Percentiles rank a stretch among this genome's conserved stretches.
These are phyloP conservation scores for Piezodorus guildinii DNA, from an alignment of 1,140 invertebrate genomes.

Conservation along the genomic window DNA sequence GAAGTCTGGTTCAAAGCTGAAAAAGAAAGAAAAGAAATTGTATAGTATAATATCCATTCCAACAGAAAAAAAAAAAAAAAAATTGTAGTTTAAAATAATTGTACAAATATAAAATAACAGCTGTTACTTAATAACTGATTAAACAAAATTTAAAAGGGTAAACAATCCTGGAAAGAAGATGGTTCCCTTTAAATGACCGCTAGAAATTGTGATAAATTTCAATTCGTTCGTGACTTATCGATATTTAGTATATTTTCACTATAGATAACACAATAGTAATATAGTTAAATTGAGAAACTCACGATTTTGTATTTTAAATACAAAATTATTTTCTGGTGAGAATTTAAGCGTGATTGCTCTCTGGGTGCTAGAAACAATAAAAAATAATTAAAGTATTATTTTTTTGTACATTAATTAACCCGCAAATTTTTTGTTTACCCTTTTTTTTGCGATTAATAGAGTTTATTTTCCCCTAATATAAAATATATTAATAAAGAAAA, in stretches of 20 bases:
- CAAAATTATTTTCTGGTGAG: conserved; percentile 11
- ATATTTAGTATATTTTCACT: conserved; percentile 15
- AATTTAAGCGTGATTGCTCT: conserved; percentile 5
- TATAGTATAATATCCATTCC: conserved; percentile 23
- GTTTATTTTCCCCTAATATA: too few species aligned
- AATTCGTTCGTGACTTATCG: conserved; percentile 4
- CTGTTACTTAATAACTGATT: too few species aligned
- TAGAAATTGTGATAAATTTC: conserved; percentile 10
- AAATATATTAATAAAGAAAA: too few species aligned
- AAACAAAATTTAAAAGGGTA: conserved; percentile 19
- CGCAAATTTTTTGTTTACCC: background rate
- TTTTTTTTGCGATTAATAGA: background rate
- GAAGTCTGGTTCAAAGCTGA: too few species aligned
- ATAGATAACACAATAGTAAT: conserved; percentile 13
- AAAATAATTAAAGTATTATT: conserved; percentile 1
- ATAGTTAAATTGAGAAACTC: conserved; percentile 12
- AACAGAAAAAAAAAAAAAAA: conserved; percentile 21
- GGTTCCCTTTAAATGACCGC: conserved; percentile 4
- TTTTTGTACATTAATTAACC: conserved; percentile 11
- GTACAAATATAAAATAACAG: too few species aligned
- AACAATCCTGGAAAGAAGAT: conserved; percentile 4
- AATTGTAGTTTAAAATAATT: background rate
- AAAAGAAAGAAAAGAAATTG: conserved; percentile 9
- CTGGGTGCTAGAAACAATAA: conserved; percentile 15
- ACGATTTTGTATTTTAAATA: conserved; percentile 9